phyloP scores from a whole-genome alignment of 1,140 invertebrate species.

The Neelides sp. region DNA sequence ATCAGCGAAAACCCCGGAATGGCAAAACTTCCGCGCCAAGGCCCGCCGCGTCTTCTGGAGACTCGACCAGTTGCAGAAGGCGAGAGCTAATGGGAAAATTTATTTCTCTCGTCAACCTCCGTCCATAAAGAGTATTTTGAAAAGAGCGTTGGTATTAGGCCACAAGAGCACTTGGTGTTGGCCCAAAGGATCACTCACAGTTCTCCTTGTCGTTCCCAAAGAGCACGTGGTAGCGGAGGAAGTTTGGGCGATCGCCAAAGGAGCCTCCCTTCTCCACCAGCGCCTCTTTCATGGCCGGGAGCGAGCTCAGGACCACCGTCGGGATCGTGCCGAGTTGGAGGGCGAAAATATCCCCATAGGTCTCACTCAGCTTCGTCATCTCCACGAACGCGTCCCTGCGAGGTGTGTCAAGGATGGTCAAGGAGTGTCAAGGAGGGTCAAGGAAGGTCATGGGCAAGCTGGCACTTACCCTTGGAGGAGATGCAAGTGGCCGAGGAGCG shows the following conservation, averaged over 20 bases:
- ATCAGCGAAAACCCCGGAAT: constrained; percentile 19
- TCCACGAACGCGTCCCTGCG: constrained; percentile 49
- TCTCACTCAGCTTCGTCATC: constrained; percentile 52
- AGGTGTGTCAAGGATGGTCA: background rate
- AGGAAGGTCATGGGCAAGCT: too few species aligned
- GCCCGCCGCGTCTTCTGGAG: constrained; percentile 54
- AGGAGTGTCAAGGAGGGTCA: too few species aligned
- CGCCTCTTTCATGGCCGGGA: constrained; percentile 59
- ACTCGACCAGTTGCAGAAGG: constrained; percentile 74
- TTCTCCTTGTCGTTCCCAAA: constrained; percentile 55
- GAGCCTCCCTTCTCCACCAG: constrained; percentile 64
- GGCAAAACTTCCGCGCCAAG: constrained; percentile 28
- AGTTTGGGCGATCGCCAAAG: constrained; percentile 68
- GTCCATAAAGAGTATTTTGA: background rate
- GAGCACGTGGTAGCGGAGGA: constrained; percentile 52
- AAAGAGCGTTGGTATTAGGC: too few species aligned
- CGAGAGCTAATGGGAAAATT: constrained; percentile 53
- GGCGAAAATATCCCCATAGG: constrained; percentile 62
- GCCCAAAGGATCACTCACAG: constrained; percentile 46
- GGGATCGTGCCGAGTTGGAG: constrained; percentile 54
- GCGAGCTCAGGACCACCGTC: constrained; percentile 64
- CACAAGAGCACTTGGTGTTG: background rate
- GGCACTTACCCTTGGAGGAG: constrained; percentile 23
- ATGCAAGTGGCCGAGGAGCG: constrained; percentile 25
- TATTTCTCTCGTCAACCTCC: constrained; percentile 7